Evolutionary conservation across 2,797 vertebrate genomes (phyloP), one percentile per base, ranked within the genome.

Genomic region (Melanogrammus aeglefinus): DNA sequence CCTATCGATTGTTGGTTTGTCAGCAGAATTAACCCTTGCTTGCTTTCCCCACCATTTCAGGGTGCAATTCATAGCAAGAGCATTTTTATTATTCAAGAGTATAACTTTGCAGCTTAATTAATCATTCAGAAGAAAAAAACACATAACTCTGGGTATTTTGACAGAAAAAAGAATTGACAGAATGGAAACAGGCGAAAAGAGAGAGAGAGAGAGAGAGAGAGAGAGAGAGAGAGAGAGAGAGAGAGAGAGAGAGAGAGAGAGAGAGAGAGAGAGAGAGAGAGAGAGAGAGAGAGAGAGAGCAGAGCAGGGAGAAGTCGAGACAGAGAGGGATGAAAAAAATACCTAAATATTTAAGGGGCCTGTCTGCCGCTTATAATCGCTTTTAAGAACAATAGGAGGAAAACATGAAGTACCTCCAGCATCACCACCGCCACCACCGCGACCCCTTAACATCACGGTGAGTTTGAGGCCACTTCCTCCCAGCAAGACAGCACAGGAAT

Each of bases 321-420:
- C 80, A 44, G 86, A 44, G 86, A 78, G 79, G 82, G 13, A 77
- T 39, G 44, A 47, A 16, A 16, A 16, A n/a, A 66, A 66, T 8
- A 66, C 57, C 84, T 93, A 86, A 93, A 94, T 94, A 93, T 93
- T 94, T 91, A 91, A 91, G 86, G 84, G 76, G 51, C 78, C 86
- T 81, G 88, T 92, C 91, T 93, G 91, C 89, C 90, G 89, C 89
- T 91, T 88, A 90, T 92, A 91, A 93, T 92, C 85, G 89, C 90
- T 90, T 88, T 91, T 85, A 89, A 89, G 86, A 89, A 91, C 90
- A 90, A 91, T 88, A 87, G 88, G 72, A 73, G 44, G 70, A 66
- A 57, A 29, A 31, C 1, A n/a, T 44, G 44, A 47, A 21, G 27
- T 24, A 71, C 57, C 57, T 3, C 47, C 47, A 51, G 3, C 47